Base-by-base conservation (phyloP, 2,888 invertebrate species). In the Patella pellucida region DNA sequence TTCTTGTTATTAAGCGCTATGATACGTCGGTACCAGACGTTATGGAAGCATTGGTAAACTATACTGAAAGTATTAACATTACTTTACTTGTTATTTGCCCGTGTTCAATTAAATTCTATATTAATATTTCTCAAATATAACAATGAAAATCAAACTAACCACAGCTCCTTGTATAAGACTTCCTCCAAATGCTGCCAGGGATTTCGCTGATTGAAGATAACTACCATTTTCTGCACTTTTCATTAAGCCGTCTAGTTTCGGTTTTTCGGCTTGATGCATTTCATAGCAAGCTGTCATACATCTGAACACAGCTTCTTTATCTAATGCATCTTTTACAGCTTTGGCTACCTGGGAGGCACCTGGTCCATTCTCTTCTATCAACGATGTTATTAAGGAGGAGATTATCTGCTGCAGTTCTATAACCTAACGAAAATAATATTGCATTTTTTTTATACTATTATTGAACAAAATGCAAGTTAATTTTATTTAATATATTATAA, bases 361-460 rank as follows among this genome's bases (percentile, higher is more conserved):
- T 15, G 88, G 89, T 50, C 90, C 89, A 78, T 91, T 91, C 75
- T 91, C 91, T 79, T 91, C 91, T 56, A 89, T 90, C 76, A 91
- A 83, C 7, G 90, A 86, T 72, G 87, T 83, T 11, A 91, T 85
- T 27, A 91, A 80, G 16, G 84, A 84, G 11, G 88, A 87, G 16
- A 91, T 90, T 16, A 84, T 82, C 67, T 85, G 85, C 52, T 87
- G 83, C 68, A 90, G 79, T 23, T 89, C 87, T 15, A 90, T 77
- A 19, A 87, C 84, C 88, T 88, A 76, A 5, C 70, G 68, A 76
- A 68, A 62, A 27, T 3, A 50, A 41, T 41, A 7, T 31, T 31
- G 0, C 7, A 41, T 9, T 1, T 9, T 9, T 7, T 7, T 41
- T 0, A 41, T 41, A 41, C 9, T 41, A 41, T 9, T 41, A 7